Evolutionary conservation across 1,140 invertebrate species (phyloP), one percentile per base, ranked within the genome.

Genomic region (Venustaconcha ellipsiformis): DNA sequence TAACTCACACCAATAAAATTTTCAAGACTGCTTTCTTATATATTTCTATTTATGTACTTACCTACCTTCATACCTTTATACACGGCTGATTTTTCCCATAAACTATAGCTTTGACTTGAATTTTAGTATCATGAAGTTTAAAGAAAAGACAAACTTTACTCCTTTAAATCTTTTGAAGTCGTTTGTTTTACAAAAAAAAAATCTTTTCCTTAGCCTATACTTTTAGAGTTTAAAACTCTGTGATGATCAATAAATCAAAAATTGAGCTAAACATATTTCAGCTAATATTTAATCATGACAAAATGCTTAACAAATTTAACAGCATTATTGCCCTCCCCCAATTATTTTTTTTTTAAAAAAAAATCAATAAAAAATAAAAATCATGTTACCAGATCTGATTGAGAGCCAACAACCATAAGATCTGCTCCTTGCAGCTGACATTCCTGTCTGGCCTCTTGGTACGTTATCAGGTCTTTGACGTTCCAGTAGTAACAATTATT

Each of bases 401-500:
- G 55, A 23, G 23, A 68, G 15, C 69, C 26, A 11, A 77, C 67
- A 5, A 77, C 59, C 70, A 72, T 77, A 6, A 77, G 65, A 20
- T 77, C 75, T 17, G 75, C 62, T n/a, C 72, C 67, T n/a, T 56
- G 37, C 6, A 77, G 26, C 13, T 70, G 37, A 55, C 75, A 77
- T 66, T 77, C 75, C 17, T 70, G 72, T 57, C 75, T 57, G 2
- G 75, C 75, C 57, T 77, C 68, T n/a, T 20, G 23, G 65, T 70
- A 77, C 14, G 57, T 77, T 14, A 77, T 18, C 20, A 60, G 70
- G 37, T 68, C 63, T 8, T 77, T 66, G 12, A 37, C 26, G 56
- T 77, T 77, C 37, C 72, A 77, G 5, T 67, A 59, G 60, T 77
- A 77, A 59, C 75, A 77, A 30, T 72, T 77, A 26, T 77, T 77